A percentile compares a stretch with the other conserved stretches of the same genome.
phyloP scores from a whole-genome alignment of 2,888 invertebrate species.

The Drosophila putrida region DNA sequence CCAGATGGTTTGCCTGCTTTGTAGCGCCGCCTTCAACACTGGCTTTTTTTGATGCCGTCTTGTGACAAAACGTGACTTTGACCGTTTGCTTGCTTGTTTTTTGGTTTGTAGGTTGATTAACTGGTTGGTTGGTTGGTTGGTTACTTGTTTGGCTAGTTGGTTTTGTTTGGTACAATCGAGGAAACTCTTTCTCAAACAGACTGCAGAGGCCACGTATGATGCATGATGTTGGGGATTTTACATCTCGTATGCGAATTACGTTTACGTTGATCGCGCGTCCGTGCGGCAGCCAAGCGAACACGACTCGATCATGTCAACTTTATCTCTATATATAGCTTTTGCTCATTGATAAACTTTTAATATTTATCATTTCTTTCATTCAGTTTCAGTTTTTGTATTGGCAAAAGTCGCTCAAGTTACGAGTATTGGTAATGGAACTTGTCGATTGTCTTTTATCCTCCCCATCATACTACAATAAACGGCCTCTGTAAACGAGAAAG shows the following conservation, averaged over 20 bases:
- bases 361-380: conserved; percentile 19
- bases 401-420: conserved; percentile 78
- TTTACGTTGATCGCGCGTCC: conserved; percentile 61
- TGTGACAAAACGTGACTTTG: conserved; percentile 33
- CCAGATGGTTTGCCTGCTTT: conserved; percentile 56
- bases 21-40: conserved; percentile 73
- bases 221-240: conserved; percentile 85
- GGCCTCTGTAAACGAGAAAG: conserved; percentile 91
- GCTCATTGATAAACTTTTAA: conserved; percentile 26
- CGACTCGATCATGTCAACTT: conserved; percentile 57
- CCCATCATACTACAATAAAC: conserved; percentile 89
- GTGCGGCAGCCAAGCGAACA: conserved; percentile 57
- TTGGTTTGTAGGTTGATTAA: conserved; percentile 20
- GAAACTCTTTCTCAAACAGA: conserved; percentile 67
- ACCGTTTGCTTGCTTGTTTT: conserved; percentile 31
- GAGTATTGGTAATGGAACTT: conserved; percentile 68
- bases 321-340: conserved; percentile 39
- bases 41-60: conserved; percentile 41
- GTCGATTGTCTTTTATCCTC: conserved; percentile 83
- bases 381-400: conserved; percentile 28
- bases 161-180: conserved; percentile 31
- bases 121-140: conserved; percentile 33
- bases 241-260: conserved; percentile 52
- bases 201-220: conserved; percentile 85
- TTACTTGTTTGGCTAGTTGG: conserved; percentile 25